Percentiles rank a stretch among this genome's conserved stretches.
Conservation (phyloP, 2,888 invertebrate genomes). For the Metopia argyrocephala region DNA sequence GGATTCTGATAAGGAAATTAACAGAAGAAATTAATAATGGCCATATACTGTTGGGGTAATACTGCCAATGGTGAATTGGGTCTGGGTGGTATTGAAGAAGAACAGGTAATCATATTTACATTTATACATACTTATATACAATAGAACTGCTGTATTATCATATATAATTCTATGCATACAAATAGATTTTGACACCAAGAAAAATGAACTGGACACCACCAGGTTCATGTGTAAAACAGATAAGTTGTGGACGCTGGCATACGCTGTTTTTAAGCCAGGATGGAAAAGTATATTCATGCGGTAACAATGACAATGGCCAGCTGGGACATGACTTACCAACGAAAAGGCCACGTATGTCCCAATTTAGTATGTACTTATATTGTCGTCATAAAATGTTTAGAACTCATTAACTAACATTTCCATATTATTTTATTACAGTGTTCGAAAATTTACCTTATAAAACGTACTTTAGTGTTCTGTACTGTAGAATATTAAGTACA, state of each 20-base stretch:
- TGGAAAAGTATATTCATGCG: constrained; percentile 93
- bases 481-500: no score
- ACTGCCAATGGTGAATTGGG: constrained; percentile 88
- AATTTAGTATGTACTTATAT: constrained; percentile 81
- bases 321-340: constrained; percentile 86
- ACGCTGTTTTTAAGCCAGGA: constrained; percentile 87
- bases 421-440: constrained; percentile 6
- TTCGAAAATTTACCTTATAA: no score
- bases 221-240: constrained; percentile 80
- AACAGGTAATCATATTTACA: constrained; percentile 78
- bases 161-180: constrained; percentile 9
- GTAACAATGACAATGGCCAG: constrained; percentile 95
- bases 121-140: not conserved
- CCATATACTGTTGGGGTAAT: constrained; percentile 88
- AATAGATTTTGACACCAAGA: constrained; percentile 83
- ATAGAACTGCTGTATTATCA: not conserved
- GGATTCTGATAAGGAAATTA: constrained; percentile 16
- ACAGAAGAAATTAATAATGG: constrained; percentile 67
- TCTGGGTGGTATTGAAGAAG: constrained; percentile 87
- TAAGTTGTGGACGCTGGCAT: constrained; percentile 90
- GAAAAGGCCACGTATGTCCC: constrained; percentile 84
- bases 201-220: constrained; percentile 82
- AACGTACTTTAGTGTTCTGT: no score
- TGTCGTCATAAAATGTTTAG: constrained; percentile 46
- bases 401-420: constrained; percentile 36